These are phyloP conservation scores for Anguilla pacifica DNA, from an alignment of 2,797 vertebrate genomes.

Conservation along the genomic window DNA sequence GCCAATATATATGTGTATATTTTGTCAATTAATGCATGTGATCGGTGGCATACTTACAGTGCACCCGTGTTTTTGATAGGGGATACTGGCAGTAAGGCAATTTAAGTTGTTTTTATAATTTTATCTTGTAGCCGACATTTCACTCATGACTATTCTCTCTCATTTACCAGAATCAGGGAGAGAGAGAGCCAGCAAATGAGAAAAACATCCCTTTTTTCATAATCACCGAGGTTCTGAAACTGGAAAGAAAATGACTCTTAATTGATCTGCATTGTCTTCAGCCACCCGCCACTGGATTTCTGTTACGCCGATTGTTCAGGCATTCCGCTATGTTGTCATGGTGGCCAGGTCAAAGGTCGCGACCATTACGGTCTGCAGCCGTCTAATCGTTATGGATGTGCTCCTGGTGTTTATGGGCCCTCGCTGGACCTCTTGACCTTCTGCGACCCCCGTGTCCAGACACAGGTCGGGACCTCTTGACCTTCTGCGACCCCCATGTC, in stretches of 20 bases:
- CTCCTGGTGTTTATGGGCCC: constrained; percentile 27
- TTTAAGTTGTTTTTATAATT: not conserved
- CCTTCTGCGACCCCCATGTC: too few relatives aligned
- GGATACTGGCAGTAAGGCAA: too few relatives aligned
- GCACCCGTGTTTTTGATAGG: not conserved
- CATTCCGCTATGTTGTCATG: constrained; percentile 24
- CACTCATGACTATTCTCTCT: not conserved
- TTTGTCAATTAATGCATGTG: not conserved
- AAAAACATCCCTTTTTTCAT: not conserved
- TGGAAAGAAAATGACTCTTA: not conserved
- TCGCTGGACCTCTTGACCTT: constrained; percentile 13
- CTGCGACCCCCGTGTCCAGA: constrained; percentile 25
- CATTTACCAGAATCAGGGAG: not conserved
- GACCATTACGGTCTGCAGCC: constrained; percentile 53
- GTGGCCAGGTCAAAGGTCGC: constrained; percentile 38
- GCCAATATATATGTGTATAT: too few relatives aligned
- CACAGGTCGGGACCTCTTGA: constrained; percentile 31
- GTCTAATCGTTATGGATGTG: constrained; percentile 55
- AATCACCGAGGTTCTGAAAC: not conserved
- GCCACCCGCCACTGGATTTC: constrained; percentile 22
- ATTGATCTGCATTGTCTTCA: not conserved
- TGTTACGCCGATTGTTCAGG: constrained; percentile 37
- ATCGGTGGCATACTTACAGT: not conserved
- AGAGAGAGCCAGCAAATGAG: not conserved
- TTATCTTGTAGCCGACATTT: not conserved